Evolutionary conservation across 2,797 vertebrate genomes (phyloP).

Genomic region (Danio aesculapii): DNA sequence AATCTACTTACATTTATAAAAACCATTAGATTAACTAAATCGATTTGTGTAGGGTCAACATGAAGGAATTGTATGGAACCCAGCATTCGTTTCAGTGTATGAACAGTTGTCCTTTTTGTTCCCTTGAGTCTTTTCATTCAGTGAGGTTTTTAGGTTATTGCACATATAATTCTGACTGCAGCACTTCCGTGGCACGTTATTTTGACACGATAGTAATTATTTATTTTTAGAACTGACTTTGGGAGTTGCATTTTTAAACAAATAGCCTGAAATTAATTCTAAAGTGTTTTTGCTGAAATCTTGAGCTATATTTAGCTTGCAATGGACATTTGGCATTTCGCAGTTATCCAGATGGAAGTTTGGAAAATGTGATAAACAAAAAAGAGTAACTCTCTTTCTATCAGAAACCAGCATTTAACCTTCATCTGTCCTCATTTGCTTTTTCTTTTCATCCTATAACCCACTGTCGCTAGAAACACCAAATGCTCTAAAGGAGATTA

Average conservation of each 20-base stretch:
- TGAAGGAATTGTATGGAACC: too few relatives aligned
- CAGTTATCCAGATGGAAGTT: slow-evolving; percentile 5
- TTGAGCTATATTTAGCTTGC: slow-evolving; percentile 13
- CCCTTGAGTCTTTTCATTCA: background rate
- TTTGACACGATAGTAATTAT: background rate
- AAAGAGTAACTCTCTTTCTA: background rate
- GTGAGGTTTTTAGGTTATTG: background rate
- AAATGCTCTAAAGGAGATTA: slow-evolving; percentile 50
- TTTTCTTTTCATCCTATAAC: background rate
- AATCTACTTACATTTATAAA: too few relatives aligned
- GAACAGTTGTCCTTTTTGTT: background rate
- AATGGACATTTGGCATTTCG: slow-evolving; percentile 7
- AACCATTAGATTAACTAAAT: too few relatives aligned
- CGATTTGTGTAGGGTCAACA: too few relatives aligned
- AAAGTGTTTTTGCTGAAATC: background rate
- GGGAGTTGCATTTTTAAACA: background rate
- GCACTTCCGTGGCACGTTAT: background rate
- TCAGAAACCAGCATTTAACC: background rate
- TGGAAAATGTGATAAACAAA: background rate
- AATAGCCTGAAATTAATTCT: background rate
- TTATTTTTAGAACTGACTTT: background rate
- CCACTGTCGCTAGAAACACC: background rate
- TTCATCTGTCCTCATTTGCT: slow-evolving; percentile 2
- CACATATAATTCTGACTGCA: background rate
- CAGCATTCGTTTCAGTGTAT: too few relatives aligned